A percentile compares a stretch with the other conserved stretches of the same genome.
Evolutionary conservation across 2,888 invertebrate species (phyloP).

Genomic region (Operophtera brumata): DNA sequence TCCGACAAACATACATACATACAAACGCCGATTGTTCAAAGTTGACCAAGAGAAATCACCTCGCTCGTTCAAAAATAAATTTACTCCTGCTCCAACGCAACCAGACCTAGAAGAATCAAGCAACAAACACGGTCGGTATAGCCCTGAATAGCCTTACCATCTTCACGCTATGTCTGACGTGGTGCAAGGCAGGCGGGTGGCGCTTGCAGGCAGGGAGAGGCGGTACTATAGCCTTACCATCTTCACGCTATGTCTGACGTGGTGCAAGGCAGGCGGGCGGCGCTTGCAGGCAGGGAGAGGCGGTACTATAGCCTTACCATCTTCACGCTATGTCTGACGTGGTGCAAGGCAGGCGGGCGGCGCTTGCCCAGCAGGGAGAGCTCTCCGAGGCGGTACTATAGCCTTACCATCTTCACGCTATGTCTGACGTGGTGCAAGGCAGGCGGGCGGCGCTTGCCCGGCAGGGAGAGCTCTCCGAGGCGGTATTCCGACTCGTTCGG

Average conservation of each 20-base stretch:
- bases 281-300: constrained; percentile 86
- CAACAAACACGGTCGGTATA: too few species aligned
- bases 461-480: constrained; percentile 85
- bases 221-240: constrained; percentile 62
- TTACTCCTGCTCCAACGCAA: too few species aligned
- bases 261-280: constrained; percentile 65
- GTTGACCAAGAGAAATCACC: too few species aligned
- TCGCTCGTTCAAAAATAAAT: too few species aligned
- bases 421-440: constrained; percentile 65
- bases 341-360: constrained; percentile 65
- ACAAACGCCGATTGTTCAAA: too few species aligned
- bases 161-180: constrained; percentile 69
- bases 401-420: constrained; percentile 71
- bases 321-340: constrained; percentile 69
- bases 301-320: constrained; percentile 54
- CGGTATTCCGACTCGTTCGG: constrained; percentile 69
- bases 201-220: constrained; percentile 86
- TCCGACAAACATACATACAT: too few species aligned
- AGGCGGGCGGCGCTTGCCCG: constrained; percentile 80
- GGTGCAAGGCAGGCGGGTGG: constrained; percentile 65
- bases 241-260: constrained; percentile 69
- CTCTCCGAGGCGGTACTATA: constrained; percentile 65
- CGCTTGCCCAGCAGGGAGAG: constrained; percentile 81
- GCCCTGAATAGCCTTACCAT: too few species aligned
- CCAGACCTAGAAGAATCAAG: too few species aligned